Evolutionary conservation across 2,888 invertebrate species (phyloP), one percentile per base, ranked within the genome.

Genomic region (Chrysina gloriosa): DNA sequence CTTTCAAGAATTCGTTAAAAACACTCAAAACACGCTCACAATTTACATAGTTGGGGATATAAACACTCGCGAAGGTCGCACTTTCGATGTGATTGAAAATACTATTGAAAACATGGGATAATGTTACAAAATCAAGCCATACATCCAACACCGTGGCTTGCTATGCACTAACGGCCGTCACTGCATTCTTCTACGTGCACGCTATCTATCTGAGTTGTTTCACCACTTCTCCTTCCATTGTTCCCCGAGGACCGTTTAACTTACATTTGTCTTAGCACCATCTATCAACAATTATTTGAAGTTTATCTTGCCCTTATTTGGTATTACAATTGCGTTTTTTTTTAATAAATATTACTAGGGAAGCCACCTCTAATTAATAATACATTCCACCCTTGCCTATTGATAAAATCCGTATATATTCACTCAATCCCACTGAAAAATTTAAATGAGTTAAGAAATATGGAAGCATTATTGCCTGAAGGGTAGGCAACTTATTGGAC

Each of bases 111-210:
- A 75, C 74, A 75, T 74, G 70, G 72, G 76, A 74, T 75, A 76
- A 54, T 70, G 70, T 69, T 77, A 79, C 81, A 80, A 78, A 81
- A 77, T 80, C 81, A 81, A 81, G 81, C 79, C 78, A 73, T 74
- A 73, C 66, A 68, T 74, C 73, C 75, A 73, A 69, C 69, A 69
- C 63, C 63, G 69, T 68, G 72, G 78, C 80, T 78, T 79, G 81
- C 81, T 81, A 79, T 80, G 80, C 77, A 73, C 78, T 77, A 76
- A 75, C 77, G 76, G 76, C 65, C 29, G 29, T 52, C 67, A 72
- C 39, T 48, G 52, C 63, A 39, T 61, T 65, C 65, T 64, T 68
- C 23, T 21, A 25, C 50, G 48, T 45, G 61, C 65, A 67, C 58
- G 66, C 63, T 56, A 52, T 61, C 52, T 34, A 14, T 31, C 67